Evolutionary conservation across 2,888 invertebrate genomes (phyloP).

Genomic region (Eupithecia insigniata): DNA sequence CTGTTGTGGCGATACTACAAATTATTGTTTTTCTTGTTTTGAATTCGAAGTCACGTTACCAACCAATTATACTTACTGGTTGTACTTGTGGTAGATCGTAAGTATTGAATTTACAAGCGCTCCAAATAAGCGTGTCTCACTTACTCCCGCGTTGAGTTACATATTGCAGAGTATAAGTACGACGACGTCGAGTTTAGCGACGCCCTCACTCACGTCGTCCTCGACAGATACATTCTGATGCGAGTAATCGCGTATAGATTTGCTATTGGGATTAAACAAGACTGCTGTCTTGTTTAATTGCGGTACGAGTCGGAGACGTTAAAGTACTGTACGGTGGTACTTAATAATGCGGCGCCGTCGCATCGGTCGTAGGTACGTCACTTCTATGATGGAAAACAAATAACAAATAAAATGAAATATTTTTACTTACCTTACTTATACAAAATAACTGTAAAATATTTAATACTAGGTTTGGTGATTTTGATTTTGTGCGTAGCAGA

Average conservation of each 20-base stretch:
- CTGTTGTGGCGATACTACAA: not conserved
- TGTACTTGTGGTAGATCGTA: no score
- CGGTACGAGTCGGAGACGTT: no score
- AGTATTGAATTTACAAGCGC: not conserved
- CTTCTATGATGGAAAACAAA: no score
- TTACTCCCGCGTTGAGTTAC: not conserved
- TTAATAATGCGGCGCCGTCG: no score
- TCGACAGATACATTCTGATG: not conserved
- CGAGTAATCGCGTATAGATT: not conserved
- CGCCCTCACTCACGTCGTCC: not conserved
- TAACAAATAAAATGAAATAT: not conserved
- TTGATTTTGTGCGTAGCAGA: no score
- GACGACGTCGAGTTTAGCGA: not conserved
- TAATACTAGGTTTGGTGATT: no score
- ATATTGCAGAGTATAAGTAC: not conserved
- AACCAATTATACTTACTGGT: no score
- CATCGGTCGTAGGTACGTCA: no score
- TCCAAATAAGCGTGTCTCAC: not conserved
- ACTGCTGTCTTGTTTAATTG: no score
- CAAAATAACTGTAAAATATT: no score
- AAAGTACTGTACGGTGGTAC: no score
- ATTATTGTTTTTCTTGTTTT: not conserved
- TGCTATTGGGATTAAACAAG: not conserved
- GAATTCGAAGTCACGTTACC: not conserved
- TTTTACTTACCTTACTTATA: no score